phyloP scores from a whole-genome alignment of 2,113 vertebrate species.

The Glaucidium brasilianum region DNA sequence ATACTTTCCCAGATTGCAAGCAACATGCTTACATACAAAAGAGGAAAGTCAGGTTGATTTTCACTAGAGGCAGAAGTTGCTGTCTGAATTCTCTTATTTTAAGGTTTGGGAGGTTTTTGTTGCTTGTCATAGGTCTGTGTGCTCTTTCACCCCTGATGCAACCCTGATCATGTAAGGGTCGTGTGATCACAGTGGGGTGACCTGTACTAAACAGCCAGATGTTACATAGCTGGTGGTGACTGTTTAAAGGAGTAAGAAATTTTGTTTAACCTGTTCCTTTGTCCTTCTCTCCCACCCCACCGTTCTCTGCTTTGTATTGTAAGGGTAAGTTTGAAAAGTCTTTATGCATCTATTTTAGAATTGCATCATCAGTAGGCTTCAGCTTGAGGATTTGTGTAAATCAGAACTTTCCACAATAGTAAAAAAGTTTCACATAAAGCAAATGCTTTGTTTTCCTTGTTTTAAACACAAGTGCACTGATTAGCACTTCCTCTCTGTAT shows the following conservation, averaged over 20 bases:
- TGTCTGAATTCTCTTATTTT: neutral
- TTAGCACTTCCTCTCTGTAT: neutral
- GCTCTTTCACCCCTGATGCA: neutral
- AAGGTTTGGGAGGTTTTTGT: neutral
- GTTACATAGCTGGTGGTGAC: neutral
- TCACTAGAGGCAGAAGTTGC: neutral
- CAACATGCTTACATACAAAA: neutral
- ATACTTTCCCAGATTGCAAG: neutral
- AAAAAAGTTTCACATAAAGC: neutral
- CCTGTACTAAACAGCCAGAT: slow-evolving; percentile 28
- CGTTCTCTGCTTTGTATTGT: neutral
- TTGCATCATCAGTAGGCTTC: neutral
- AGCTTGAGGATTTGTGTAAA: neutral
- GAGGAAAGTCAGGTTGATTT: neutral
- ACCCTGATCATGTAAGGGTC: neutral
- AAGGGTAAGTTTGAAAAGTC: neutral
- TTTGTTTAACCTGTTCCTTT: neutral
- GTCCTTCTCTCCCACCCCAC: too few species aligned
- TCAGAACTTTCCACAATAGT: neutral
- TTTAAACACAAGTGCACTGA: neutral
- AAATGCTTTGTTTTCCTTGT: neutral
- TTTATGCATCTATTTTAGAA: neutral
- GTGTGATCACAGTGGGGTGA: slow-evolving; percentile 58
- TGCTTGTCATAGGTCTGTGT: neutral
- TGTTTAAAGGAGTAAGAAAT: neutral